Conservation (phyloP, 2,888 invertebrate species). For the Entomobrya multifasciata region DNA sequence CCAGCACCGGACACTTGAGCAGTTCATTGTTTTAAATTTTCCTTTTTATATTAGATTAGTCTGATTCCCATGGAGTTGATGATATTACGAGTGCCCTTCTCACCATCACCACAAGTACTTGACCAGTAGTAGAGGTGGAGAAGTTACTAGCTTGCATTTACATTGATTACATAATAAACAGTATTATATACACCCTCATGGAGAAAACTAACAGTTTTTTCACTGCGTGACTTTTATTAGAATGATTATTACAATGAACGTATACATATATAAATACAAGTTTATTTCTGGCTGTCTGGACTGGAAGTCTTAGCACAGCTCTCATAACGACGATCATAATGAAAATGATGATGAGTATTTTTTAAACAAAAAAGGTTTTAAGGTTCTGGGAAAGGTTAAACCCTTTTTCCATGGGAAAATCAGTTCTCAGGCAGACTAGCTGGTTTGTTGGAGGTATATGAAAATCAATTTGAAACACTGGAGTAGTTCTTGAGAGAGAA, state of each 20-base stretch:
- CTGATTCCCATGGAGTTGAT: conserved; percentile 30
- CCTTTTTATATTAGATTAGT: conserved; percentile 40
- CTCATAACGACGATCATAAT: conserved; percentile 16
- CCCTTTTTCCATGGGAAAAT: conserved; percentile 70
- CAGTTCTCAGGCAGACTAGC: conserved; percentile 9
- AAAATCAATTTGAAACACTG: conserved; percentile 64
- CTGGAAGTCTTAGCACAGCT: not conserved
- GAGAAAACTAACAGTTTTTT: conserved; percentile 46
- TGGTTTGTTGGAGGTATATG: conserved; percentile 14
- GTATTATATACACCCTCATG: conserved; percentile 6
- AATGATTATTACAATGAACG: too few relatives aligned
- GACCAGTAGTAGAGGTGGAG: conserved; percentile 37
- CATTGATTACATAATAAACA: conserved; percentile 51
- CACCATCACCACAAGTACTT: conserved; percentile 22
- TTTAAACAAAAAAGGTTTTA: conserved; percentile 27
- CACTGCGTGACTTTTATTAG: conserved; percentile 51
- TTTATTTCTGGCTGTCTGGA: conserved; percentile 5
- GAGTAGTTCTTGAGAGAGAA: not conserved
- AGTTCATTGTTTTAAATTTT: conserved; percentile 41
- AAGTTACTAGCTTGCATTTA: conserved; percentile 41
- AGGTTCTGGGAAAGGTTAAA: conserved; percentile 72
- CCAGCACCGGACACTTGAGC: conserved; percentile 19
- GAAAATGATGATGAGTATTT: conserved; percentile 46
- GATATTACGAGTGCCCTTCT: conserved; percentile 22
- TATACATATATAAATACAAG: not conserved